Evolutionary conservation across 2,888 invertebrate genomes (phyloP), one percentile per base, ranked within the genome.

Genomic region (Pecten maximus): DNA sequence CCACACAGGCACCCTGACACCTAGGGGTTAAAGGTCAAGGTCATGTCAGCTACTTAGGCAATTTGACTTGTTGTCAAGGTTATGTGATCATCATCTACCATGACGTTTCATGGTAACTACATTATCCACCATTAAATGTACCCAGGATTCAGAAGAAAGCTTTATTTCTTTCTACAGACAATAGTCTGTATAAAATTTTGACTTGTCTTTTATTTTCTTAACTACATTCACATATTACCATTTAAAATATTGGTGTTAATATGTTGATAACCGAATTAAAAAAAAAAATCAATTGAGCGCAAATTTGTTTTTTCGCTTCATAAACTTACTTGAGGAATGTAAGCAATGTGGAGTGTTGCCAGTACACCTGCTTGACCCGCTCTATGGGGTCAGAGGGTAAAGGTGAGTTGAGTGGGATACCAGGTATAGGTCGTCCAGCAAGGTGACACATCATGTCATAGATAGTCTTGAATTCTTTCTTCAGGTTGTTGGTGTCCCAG

Each of bases 271-370:
- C n/a, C n/a, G n/a, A n/a, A n/a, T n/a, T n/a, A n/a, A n/a, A n/a
- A n/a, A n/a, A n/a, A n/a, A n/a, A n/a, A n/a, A n/a, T n/a, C n/a
- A n/a, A n/a, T n/a, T n/a, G n/a, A n/a, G n/a, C n/a, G n/a, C n/a
- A n/a, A n/a, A n/a, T n/a, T n/a, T n/a, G n/a, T n/a, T n/a, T n/a
- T n/a, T n/a, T n/a, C n/a, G n/a, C n/a, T n/a, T n/a, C n/a, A n/a
- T 74, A 2, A 16, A 92, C 93, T 90, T 93, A 97, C 96, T 94
- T 96, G 89, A 97, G 93, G 95, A 97, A 97, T 6, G 96, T 96
- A 0, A 97, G 95, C n/a, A 97, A 94, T n/a, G 96, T 96, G 88
- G 95, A 94, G 91, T 97, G 96, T 90, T 97, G 97, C 96, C 96
- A 96, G 94, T 96, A 95, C 88, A 97, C 95, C 93, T 96, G 96